Conservation (phyloP, 2,113 vertebrate species). For the Silurus glanis region DNA sequence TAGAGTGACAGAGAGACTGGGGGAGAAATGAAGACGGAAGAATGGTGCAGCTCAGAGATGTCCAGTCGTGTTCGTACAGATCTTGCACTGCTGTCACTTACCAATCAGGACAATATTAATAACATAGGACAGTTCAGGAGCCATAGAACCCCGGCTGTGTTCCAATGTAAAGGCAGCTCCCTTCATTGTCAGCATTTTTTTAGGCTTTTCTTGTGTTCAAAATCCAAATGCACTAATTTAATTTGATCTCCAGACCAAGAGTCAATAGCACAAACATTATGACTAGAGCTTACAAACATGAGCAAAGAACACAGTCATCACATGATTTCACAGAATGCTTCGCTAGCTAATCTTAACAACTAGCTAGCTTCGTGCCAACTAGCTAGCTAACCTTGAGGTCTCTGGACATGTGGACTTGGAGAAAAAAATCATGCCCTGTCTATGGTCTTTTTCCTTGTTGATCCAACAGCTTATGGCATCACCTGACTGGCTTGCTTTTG, state of each 20-base stretch:
- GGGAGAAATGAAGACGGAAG: not conserved
- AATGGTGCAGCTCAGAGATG: not conserved
- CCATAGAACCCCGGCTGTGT: not conserved
- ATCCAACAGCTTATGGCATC: not conserved
- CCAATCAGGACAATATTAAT: not conserved
- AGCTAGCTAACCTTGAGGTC: not conserved
- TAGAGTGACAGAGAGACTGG: not conserved
- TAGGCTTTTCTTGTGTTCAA: not conserved
- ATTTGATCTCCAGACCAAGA: not conserved
- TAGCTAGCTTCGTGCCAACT: not conserved
- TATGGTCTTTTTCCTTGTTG: not conserved
- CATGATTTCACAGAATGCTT: not conserved
- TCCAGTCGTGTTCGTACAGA: slow-evolving; percentile 6
- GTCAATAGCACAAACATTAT: not conserved
- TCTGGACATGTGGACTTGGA: not conserved
- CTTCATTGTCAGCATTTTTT: not conserved
- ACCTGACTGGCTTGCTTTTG: not conserved
- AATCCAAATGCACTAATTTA: not conserved
- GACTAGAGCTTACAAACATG: not conserved
- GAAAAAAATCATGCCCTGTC: not conserved
- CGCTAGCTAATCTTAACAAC: not conserved
- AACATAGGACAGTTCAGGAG: not conserved
- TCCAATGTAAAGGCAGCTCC: not conserved
- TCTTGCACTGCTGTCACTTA: not conserved
- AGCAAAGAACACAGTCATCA: not conserved